Conservation (phyloP, 2,113 vertebrate species). For the Mesitornis unicolor region DNA sequence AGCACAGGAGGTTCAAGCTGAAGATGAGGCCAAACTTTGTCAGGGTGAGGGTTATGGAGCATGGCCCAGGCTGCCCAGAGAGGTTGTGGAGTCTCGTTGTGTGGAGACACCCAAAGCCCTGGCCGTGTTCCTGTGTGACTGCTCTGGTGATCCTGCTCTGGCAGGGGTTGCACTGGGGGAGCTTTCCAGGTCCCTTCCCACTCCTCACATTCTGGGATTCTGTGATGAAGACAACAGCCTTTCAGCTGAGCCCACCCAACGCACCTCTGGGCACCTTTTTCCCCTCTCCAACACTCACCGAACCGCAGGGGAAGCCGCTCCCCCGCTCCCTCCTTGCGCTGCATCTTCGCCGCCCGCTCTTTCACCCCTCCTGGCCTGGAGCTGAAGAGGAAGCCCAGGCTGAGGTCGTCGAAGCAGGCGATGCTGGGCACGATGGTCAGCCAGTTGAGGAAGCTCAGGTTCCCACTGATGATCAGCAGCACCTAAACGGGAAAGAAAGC, state of each 20-base stretch:
- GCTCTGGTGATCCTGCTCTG: no score
- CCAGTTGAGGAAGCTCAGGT: conserved; percentile 98
- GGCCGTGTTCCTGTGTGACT: no score
- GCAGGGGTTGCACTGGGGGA: no score
- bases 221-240: rapidly evolving
- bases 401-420: conserved; percentile 88
- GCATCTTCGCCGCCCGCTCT: conserved; percentile 65
- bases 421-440: conserved; percentile 92
- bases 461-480: conserved; percentile 87
- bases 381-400: conserved; percentile 80
- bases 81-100: no score
- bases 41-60: no score
- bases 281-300: conserved; percentile 58
- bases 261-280: rapidly evolving
- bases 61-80: no score
- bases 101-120: no score
- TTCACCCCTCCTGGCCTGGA: conserved; percentile 37
- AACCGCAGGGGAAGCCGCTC: background rate
- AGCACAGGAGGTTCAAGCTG: no score
- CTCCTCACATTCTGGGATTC: no score
- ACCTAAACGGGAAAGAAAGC: conserved; percentile 58
- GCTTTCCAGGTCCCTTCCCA: no score
- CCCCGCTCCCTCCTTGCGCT: background rate
- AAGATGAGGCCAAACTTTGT: no score
- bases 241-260: background rate